Evolutionary conservation across 2,888 invertebrate species (phyloP), one percentile per base, ranked within the genome.

Genomic region (Chirona hameri): DNA sequence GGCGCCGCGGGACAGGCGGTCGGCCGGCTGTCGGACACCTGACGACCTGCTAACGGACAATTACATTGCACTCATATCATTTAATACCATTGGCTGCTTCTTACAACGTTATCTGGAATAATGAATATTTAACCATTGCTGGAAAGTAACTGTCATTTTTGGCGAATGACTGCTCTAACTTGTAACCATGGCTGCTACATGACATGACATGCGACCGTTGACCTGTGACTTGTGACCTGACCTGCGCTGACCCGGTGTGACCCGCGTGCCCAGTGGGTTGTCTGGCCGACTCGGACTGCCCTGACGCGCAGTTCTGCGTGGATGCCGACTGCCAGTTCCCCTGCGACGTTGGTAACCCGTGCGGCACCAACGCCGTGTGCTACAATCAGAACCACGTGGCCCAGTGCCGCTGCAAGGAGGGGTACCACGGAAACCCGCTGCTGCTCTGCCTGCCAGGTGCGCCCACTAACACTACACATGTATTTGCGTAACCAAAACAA

Each of bases 341-440:
- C 18, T 84, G 85, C 80, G 84, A 83, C 76, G 80, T 80, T 10
- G 83, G 83, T 81, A 84, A 84, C 46, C 95, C 95, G 0, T 96
- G 95, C 87, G 95, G 95, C 31, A 93, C 94, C 1, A 93, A 95
- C 87, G 93, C 95, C 0, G 91, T 93, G 83, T 95, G 95, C 86
- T 93, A 85, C 81, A 85, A 86, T n/a, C 86, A 85, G 82, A 91
- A 94, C 87, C 95, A 96, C 86, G 91, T 91, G 80, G 93, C 93
- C 0, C 90, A 91, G 82, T 97, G 97, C 87, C 91, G 91, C 84
- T 85, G 85, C 81, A 84, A 85, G 48, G 85, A 86, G 31, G 86
- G 86, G 39, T 85, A 85, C 81, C 85, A 86, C 27, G 87, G 87
- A 76, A 86, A 87, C 83, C 86, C 87, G 21, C 84, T 85, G 57